Base-by-base conservation (phyloP, 2,888 invertebrate genomes). In the Andrena fulva region DNA sequence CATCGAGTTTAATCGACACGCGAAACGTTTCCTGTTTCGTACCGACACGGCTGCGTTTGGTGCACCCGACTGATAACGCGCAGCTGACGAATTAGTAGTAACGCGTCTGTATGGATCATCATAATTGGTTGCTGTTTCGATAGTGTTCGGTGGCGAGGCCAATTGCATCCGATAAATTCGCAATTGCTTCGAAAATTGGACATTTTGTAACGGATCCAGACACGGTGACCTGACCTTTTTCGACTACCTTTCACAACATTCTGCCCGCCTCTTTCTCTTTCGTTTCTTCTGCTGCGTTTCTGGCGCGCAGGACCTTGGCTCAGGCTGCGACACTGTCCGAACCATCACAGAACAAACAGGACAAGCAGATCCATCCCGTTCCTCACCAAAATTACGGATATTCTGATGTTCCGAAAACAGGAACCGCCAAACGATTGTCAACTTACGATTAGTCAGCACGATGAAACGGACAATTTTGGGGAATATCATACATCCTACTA, bases 1-100 rank as follows among this genome's bases (percentile, higher is more conserved):
- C 85, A 81, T 91, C 91, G 81, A 85, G 82, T 91, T 87, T 81
- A 75, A 80, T 77, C 86, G 91, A 90, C 90, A 92, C 85, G 80
- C 87, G 91, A 92, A 86, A 89, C 91, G 89, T 87, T 89, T 89
- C 88, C 88, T 87, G 87, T 85, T 56, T 66, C 71, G 63, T 42
- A 62, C 62, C 63, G 50, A 64, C 27, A 50, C 35, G 24, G 63
- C 59, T 54, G 83, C 78, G 80, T 77, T 76, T 60, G 71, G 80
- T 80, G 73, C 81, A 60, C 48, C 27, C 31, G 50, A 50, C 56
- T 48, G 64, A 77, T 77, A 67, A 75, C 33, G 20, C n/a, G 12
- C n/a, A 24, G 20, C 16, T 66, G 70, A n/a, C 63, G 27, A 52
- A 33, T 69, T 27, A 8, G 8, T 7, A 10, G 12, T 31, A 8